Conservation (phyloP, 1,140 invertebrate genomes). For the Argopecten irradians region DNA sequence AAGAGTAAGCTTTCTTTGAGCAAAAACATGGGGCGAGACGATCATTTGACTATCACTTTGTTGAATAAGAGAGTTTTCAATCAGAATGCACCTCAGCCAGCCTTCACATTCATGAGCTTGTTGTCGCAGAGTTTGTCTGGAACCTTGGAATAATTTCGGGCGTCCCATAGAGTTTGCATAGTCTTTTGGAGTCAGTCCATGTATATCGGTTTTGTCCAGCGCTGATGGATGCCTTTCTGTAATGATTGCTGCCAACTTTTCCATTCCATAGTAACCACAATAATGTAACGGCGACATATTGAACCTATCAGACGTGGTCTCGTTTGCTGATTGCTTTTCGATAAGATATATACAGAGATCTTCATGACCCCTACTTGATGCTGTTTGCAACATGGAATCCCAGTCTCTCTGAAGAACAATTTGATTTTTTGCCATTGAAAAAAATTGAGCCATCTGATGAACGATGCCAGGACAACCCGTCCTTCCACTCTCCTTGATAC, state of each 20-base stretch:
- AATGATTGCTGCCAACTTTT: background rate
- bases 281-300: slow-evolving; percentile 40
- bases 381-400: background rate
- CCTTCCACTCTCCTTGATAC: background rate
- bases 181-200: slow-evolving; percentile 35
- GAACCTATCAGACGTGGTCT: background rate
- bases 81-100: slow-evolving; percentile 9
- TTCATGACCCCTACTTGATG: slow-evolving; percentile 32
- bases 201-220: background rate
- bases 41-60: background rate
- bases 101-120: background rate
- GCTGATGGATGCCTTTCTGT: background rate
- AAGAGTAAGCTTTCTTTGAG: slow-evolving; percentile 2
- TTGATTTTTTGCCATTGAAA: background rate
- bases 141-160: background rate
- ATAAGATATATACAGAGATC: slow-evolving; percentile 35
- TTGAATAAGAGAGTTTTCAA: slow-evolving; percentile 9
- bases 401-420: background rate
- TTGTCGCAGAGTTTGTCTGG: background rate
- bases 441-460: background rate
- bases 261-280: slow-evolving; percentile 25
- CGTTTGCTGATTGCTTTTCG: background rate
- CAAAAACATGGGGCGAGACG: background rate
- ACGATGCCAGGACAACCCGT: background rate
- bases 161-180: slow-evolving; percentile 21